Conservation (phyloP, 2,113 vertebrate species). For the Cavia aperea region DNA sequence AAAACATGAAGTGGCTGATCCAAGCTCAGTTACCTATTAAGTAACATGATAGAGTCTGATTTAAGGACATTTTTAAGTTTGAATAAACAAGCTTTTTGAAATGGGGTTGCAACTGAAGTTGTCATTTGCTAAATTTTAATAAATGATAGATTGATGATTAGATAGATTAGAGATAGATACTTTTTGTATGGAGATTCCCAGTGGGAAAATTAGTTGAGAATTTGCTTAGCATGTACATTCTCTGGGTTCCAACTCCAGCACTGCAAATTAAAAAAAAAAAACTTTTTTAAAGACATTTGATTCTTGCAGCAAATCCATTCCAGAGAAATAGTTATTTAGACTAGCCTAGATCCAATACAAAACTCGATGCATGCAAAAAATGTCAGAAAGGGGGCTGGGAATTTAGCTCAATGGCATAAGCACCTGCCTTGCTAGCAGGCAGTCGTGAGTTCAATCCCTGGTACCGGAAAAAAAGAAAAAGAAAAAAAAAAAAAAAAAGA, state of each 20-base stretch:
- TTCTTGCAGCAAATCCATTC: background rate
- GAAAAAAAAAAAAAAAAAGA: too few species aligned
- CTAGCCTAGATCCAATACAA: slow-evolving; percentile 28
- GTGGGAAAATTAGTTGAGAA: background rate
- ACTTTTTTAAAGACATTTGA: background rate
- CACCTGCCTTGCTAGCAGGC: too few species aligned
- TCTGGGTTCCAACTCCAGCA: background rate
- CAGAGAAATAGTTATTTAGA: background rate
- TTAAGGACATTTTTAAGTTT: background rate
- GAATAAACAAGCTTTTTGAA: background rate
- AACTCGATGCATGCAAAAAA: background rate
- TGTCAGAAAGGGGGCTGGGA: background rate
- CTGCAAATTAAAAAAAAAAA: background rate
- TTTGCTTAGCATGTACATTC: background rate
- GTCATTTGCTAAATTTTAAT: background rate
- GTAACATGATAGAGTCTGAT: background rate
- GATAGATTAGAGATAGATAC: background rate
- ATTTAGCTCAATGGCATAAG: too few species aligned
- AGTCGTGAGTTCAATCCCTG: too few species aligned
- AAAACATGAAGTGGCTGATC: background rate
- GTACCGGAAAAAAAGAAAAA: too few species aligned
- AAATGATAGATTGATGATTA: background rate
- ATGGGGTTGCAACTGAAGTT: background rate
- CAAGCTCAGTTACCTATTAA: background rate
- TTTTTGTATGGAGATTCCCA: background rate